A percentile compares a stretch with the other conserved stretches of the same genome.
phyloP scores from a whole-genome alignment of 2,797 vertebrate genomes.

The Anniella stebbinsi region DNA sequence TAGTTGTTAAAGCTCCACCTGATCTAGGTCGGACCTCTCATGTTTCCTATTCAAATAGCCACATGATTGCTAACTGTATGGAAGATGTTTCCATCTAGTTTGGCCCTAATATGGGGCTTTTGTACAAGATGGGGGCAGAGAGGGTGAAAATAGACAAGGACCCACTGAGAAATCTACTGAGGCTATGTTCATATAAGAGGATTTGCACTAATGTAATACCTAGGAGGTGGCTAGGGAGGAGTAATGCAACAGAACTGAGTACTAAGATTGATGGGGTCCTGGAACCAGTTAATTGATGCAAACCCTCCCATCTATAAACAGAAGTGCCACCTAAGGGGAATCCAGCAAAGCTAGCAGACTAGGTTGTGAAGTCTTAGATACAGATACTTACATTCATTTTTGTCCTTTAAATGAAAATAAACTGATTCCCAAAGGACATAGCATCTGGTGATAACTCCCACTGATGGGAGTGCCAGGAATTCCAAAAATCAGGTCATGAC shows the following conservation, averaged over 20 bases:
- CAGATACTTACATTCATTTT: background rate
- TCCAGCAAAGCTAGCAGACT: background rate
- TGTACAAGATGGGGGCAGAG: background rate
- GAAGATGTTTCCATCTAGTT: background rate
- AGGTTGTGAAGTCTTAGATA: background rate
- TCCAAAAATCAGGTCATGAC: constrained; percentile 4
- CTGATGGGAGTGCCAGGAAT: background rate
- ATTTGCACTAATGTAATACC: background rate
- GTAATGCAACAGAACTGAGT: background rate
- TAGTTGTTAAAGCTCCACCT: background rate
- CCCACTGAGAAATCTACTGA: background rate
- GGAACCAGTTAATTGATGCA: background rate
- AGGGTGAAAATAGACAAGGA: background rate
- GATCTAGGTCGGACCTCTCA: background rate
- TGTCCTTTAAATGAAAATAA: background rate
- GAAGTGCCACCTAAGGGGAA: background rate
- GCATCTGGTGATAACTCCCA: background rate
- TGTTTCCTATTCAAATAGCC: background rate
- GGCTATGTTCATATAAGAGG: background rate
- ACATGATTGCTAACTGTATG: background rate
- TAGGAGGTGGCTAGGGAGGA: background rate
- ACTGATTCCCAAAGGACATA: background rate
- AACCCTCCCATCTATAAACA: background rate
- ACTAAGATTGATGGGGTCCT: background rate
- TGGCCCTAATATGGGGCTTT: background rate